Base-by-base conservation (phyloP, 1,140 invertebrate species). In the Procambarus clarkii region DNA sequence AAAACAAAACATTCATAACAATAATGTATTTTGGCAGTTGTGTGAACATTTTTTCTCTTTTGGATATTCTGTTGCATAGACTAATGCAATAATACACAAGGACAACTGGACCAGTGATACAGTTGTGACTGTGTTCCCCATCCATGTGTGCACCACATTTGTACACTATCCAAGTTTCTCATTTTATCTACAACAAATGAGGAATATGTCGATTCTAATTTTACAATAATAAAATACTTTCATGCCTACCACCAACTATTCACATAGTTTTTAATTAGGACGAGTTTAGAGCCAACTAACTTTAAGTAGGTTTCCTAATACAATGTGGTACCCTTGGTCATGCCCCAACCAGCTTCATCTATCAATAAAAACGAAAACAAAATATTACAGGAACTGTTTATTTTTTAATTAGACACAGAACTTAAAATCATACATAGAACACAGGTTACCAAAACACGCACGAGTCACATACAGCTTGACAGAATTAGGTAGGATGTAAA, bases 11-110 rank as follows among this genome's bases (percentile, higher is more conserved):
- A 85, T 83, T 85, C n/a, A 60, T 91, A 91, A 91, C 89, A 91
- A 91, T 91, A 44, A 89, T 81, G 64, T 54, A 71, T 89, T 89
- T 89, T 89, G 87, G 87, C 87, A 89, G 87, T 89, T 89, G 44
- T 46, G n/a, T 89, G 58, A 71, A 82, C 50, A 60, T 34, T 64
- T 64, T 64, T 64, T 18, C 13, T 78, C 11, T 78, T 45, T 85
- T 83, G 79, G 89, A 91, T 91, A 83, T 85, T 91, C 83, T 79
- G 71, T 91, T 91, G 89, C 89, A 91, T 91, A 91, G 89, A 78
- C 89, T 91, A 82, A 91, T 91, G 86, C 89, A 91, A 54, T 80
- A 84, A 84, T 60, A 84, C 58, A 84, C 60, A 69, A 46, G 80
- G 71, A 83, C 74, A 90, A 84, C 45, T 88, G 85, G 85, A 86